Evolutionary conservation across 2,113 vertebrate genomes (phyloP).

Genomic region (Cygnus buccinator): DNA sequence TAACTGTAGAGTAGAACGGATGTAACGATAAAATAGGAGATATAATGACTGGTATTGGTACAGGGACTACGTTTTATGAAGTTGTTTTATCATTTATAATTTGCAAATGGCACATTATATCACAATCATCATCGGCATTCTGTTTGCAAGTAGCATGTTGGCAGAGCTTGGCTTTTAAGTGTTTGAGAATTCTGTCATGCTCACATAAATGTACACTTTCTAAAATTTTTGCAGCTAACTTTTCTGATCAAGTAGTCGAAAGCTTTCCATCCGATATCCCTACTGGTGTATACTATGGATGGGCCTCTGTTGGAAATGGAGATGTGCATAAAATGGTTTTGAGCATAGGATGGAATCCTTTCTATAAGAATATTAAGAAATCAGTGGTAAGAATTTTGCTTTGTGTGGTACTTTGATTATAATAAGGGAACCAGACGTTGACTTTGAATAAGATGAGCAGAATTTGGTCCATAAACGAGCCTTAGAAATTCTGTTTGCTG

Average conservation of each 20-base stretch:
- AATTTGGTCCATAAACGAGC: not conserved
- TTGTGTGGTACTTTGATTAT: not conserved
- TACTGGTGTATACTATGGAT: slow-evolving; percentile 93
- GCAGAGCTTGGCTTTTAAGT: not conserved
- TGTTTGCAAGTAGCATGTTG: not conserved
- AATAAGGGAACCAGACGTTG: not conserved
- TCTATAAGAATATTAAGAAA: slow-evolving; percentile 92
- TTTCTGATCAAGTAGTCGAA: slow-evolving; percentile 84
- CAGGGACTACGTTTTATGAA: not conserved
- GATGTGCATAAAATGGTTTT: slow-evolving; percentile 92
- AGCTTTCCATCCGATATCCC: slow-evolving; percentile 85
- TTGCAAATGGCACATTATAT: not conserved
- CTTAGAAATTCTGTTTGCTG: not conserved
- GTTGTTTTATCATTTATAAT: not conserved
- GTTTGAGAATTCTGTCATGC: not conserved
- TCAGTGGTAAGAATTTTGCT: slow-evolving; percentile 84
- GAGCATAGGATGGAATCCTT: slow-evolving; percentile 89
- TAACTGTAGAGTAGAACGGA: not conserved
- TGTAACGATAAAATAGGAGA: not conserved
- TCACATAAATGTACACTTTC: not conserved
- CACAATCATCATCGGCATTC: not conserved
- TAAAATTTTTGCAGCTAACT: slow-evolving; percentile 76
- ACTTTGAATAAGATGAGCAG: not conserved
- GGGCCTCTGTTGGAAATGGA: slow-evolving; percentile 85
- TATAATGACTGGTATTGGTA: not conserved